phyloP scores from a whole-genome alignment of 2,888 invertebrate species.

The Erynnis tages region DNA sequence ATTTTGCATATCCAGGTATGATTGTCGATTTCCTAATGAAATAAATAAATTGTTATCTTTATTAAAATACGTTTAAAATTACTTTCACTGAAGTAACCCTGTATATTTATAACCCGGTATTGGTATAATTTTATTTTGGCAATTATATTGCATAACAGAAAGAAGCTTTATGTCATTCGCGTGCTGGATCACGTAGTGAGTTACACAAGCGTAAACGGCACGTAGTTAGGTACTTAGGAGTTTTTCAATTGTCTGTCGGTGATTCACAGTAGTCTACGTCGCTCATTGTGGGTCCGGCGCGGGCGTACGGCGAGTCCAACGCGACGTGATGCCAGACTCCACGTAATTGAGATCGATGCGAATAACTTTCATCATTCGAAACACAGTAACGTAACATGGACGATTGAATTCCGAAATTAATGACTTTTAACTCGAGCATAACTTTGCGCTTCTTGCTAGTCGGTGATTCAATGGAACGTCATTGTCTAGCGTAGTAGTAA shows the following conservation, averaged over 20 bases:
- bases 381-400: conserved; percentile 55
- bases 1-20: no score
- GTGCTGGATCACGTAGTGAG: conserved; percentile 72
- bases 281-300: conserved; percentile 41
- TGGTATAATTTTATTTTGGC: conserved; percentile 65
- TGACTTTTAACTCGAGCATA: conserved; percentile 48
- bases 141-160: conserved; percentile 72
- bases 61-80: conserved; percentile 29
- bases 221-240: conserved; percentile 46
- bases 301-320: conserved; percentile 32
- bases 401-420: conserved; percentile 54
- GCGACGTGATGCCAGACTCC: conserved; percentile 50
- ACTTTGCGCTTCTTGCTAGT: conserved; percentile 37
- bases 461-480: conserved; percentile 46
- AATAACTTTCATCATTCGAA: conserved; percentile 65
- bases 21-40: no score
- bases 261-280: conserved; percentile 51
- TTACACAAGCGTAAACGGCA: conserved; percentile 69
- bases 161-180: conserved; percentile 52
- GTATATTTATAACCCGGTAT: neutral
- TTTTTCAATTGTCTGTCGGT: conserved; percentile 60
- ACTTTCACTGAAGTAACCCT: conserved; percentile 16
- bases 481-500: conserved; percentile 53
- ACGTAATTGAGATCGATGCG: conserved; percentile 57
- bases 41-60: conserved; percentile 32